Base-by-base conservation (phyloP, 2,797 vertebrate genomes). In the Podarcis lilfordi region DNA sequence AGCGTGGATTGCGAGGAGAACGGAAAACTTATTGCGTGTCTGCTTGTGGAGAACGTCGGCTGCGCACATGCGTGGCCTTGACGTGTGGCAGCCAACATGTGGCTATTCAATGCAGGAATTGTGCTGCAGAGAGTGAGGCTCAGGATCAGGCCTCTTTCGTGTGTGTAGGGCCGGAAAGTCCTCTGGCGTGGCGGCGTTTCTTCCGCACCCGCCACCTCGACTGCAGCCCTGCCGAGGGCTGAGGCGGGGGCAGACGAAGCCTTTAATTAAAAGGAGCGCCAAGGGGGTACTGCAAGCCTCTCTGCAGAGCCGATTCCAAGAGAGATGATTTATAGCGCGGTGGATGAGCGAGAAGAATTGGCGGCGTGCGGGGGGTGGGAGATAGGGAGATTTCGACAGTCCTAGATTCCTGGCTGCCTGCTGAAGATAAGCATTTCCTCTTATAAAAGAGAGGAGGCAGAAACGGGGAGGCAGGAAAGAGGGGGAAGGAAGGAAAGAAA, bases 191-290 rank as follows among this genome's bases (percentile, higher is more conserved):
- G 69, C 11, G 1, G 29, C 21, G 27, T 59, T 35, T 68, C 8
- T 55, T 55, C 50, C 13, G 13, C 50, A 55, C 50, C 50, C 50
- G 1, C 9, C 8, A 8, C 32, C 9, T n/a, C 25, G n/a, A n/a
- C 35, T 32, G 1, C 17, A 13, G 45, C 10, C 25, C 21, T 27
- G 74, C 61, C 6, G 8, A 13, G 29, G 25, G 15, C 40, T 32
- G 8, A 50, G 50, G 61, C 23, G 27, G 79, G 59, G 78, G 75
- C n/a, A 19, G n/a, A 29, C 50, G 13, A 50, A 81, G 13, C 4
- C 79, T 84, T 90, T 87, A 84, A 87, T 90, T 90, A 80, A 87
- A 90, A 82, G n/a, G 72, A 45, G 8, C 59, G 80, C 43, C 10
- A 7, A 1, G 2, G 23, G 37, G 61, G 37, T 23, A 8, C 23